Percentiles rank a stretch among this genome's conserved stretches.
These are phyloP conservation scores for Salticus scenicus DNA, from an alignment of 2,888 invertebrate species.

Conservation along the genomic window DNA sequence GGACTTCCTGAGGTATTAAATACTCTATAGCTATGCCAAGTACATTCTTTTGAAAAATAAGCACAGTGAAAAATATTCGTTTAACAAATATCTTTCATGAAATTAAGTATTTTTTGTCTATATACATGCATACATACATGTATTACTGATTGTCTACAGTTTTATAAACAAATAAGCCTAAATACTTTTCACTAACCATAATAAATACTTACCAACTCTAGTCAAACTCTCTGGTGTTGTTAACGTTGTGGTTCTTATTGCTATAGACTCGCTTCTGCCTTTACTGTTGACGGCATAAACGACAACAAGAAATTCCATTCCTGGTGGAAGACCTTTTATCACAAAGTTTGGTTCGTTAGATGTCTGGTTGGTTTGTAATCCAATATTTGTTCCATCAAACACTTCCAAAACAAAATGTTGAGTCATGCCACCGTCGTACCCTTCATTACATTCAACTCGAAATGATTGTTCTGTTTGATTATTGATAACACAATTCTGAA, in stretches of 20 bases:
- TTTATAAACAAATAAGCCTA: no score
- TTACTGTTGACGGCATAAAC: slow-evolving; percentile 72
- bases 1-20: no score
- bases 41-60: no score
- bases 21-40: no score
- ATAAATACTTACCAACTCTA: slow-evolving; percentile 60
- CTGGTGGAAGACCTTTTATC: slow-evolving; percentile 70
- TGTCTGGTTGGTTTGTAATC: slow-evolving; percentile 68
- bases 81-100: no score
- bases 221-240: slow-evolving; percentile 69
- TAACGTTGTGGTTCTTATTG: slow-evolving; percentile 67
- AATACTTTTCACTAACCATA: no score
- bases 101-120: no score
- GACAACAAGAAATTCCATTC: slow-evolving; percentile 69
- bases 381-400: slow-evolving; percentile 63
- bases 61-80: no score
- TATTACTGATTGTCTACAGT: no score
- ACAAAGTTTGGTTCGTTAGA: slow-evolving; percentile 69
- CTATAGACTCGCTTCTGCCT: slow-evolving; percentile 70
- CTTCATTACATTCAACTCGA: slow-evolving; percentile 89
- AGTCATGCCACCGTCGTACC: slow-evolving; percentile 91
- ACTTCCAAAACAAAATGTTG: slow-evolving; percentile 90
- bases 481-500: slow-evolving; percentile 89
- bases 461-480: slow-evolving; percentile 90
- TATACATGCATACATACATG: no score